phyloP scores from a whole-genome alignment of 2,113 vertebrate genomes.

The Pitta sordida region DNA sequence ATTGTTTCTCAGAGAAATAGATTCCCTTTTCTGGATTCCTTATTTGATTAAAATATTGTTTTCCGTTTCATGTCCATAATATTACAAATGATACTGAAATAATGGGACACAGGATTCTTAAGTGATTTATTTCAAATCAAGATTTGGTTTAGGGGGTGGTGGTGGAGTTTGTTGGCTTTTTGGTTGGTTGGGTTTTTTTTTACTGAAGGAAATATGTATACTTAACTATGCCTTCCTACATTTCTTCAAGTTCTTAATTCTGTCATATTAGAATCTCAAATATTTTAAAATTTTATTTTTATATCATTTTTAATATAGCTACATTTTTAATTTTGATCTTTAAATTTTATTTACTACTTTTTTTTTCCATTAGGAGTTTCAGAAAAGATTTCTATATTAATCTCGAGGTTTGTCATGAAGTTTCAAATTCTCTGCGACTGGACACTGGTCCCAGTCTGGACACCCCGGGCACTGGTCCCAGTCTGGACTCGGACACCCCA shows the following conservation, averaged over 20 bases:
- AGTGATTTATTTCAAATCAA: background rate
- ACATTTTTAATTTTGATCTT: no score
- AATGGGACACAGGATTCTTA: background rate
- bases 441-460: background rate
- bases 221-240: background rate
- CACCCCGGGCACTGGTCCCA: background rate
- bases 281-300: no score
- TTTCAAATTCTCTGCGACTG: no score
- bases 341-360: no score
- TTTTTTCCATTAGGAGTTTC: background rate
- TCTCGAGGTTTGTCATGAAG: background rate
- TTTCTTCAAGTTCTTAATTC: background rate
- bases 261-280: fast-evolving
- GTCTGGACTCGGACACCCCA: background rate
- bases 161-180: background rate
- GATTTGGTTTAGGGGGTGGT: background rate
- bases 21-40: background rate
- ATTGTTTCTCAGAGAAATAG: background rate
- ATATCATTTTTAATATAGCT: no score
- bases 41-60: background rate
- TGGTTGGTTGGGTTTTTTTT: background rate
- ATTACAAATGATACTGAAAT: background rate
- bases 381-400: background rate
- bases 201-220: no score
- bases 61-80: background rate